Evolutionary conservation across 1,140 invertebrate species (phyloP).

Genomic region (Philotrypesis tridentata): DNA sequence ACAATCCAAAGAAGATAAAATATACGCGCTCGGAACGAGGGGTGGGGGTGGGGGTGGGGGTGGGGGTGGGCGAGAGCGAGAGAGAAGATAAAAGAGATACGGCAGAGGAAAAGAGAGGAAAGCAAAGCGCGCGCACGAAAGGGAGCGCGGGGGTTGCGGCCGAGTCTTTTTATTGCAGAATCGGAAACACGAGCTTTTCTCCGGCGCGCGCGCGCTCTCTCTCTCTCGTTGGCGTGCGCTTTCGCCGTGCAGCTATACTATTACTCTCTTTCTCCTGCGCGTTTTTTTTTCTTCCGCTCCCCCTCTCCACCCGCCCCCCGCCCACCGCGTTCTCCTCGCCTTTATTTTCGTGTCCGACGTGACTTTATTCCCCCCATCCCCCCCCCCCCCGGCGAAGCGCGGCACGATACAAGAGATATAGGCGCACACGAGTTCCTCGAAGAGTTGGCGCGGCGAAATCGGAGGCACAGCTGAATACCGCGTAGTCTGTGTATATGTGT

Average conservation of each 20-base stretch:
- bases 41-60: no score
- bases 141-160: neutral
- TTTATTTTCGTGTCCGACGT: conserved; percentile 40
- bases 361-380: conserved; percentile 45
- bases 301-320: neutral
- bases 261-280: conserved; percentile 16
- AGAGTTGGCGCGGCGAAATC: conserved; percentile 38
- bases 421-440: conserved; percentile 45
- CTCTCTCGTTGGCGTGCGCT: conserved; percentile 8
- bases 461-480: conserved; percentile 2
- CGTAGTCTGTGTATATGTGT: no score
- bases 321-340: neutral
- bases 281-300: conserved; percentile 6
- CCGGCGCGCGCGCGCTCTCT: no score
- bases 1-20: conserved; percentile 26
- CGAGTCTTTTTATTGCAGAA: conserved; percentile 43
- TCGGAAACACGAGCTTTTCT: conserved; percentile 47
- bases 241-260: neutral
- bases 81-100: conserved; percentile 28
- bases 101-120: neutral
- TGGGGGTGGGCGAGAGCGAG: no score
- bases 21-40: neutral
- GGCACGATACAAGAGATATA: no score
- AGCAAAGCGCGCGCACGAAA: neutral
- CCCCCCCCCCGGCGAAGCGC: no score